Base-by-base conservation (phyloP, 2,113 vertebrate species). In the Pangasianodon gigas region DNA sequence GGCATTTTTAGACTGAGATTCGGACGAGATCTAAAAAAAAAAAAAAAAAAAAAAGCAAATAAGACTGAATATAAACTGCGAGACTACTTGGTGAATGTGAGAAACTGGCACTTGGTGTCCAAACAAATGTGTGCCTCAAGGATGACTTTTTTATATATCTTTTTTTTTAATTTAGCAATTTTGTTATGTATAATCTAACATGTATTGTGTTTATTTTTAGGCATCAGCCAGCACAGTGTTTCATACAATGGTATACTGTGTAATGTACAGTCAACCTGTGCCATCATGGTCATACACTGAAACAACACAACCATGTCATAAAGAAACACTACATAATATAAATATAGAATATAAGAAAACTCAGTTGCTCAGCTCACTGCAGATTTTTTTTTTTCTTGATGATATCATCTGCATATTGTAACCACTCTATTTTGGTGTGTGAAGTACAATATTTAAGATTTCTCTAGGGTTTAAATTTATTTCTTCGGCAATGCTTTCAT, bases 261-360 rank as follows among this genome's bases (percentile, higher is more conserved):
- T 37, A 74, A 41, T 29, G 7, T 24, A 71, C 24, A 48, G 88
- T 89, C 26, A 84, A n/a, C 54, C 69, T 85, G 83, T 85, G 79
- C 69, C 88, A 85, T 85, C 46, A 65, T 32, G 16, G 16, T 74
- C 32, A 52, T n/a, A 75, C 88, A 77, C 46, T 69, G 9, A 41
- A 67, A 69, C 29, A 82, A 16, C 10, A n/a, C 13, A 60, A 79
- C 5, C 67, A 48, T 67, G 44, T 81, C 19, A 37, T 82, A 69
- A 58, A 32, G 37, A 2, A 69, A n/a, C n/a, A 88, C 24, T 41
- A 58, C 19, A 83, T 11, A 26, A 54, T 79, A 46, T 16, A 60
- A 46, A 46, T 48, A 29, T 46, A 60, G 48, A 29, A 48, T 79
- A 51, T 4, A 29, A 79, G 44, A 16, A 48, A 48, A 48, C 21